Percentiles rank a stretch among this genome's conserved stretches.
These are phyloP conservation scores for Dinoponera quadriceps DNA, from an alignment of 1,140 invertebrate species.

Conservation along the genomic window DNA sequence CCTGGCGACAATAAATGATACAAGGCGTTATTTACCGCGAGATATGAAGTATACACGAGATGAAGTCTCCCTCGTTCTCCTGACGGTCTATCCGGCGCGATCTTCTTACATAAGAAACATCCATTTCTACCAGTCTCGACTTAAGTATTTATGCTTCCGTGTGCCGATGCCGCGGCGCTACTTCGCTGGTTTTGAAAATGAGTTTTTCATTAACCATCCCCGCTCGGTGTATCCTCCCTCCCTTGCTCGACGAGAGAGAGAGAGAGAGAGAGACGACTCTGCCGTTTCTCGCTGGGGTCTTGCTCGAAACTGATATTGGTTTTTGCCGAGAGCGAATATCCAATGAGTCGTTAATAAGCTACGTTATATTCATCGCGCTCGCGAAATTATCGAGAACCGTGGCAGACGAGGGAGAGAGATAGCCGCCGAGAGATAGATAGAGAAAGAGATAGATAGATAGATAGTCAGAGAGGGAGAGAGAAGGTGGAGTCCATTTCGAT, in stretches of 20 bases:
- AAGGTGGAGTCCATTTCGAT: background rate
- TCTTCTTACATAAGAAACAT: slow-evolving; percentile 56
- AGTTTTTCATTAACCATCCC: slow-evolving; percentile 61
- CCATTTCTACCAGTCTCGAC: slow-evolving; percentile 45
- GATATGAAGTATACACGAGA: slow-evolving; percentile 73
- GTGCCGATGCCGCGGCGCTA: slow-evolving; percentile 5
- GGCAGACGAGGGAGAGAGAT: background rate
- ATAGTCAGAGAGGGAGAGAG: slow-evolving; percentile 4
- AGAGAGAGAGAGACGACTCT: background rate
- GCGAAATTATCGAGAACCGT: slow-evolving; percentile 21
- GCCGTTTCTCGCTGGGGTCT: background rate
- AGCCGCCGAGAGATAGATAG: background rate
- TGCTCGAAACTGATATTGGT: slow-evolving; percentile 19
- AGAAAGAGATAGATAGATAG: background rate
- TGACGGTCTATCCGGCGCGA: background rate
- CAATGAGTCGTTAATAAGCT: slow-evolving; percentile 17
- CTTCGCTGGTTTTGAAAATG: slow-evolving; percentile 55
- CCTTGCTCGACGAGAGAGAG: too few species aligned
- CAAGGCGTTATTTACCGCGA: slow-evolving; percentile 71
- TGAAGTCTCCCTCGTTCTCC: slow-evolving; percentile 39
- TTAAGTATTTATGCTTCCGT: slow-evolving; percentile 67
- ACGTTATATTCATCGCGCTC: slow-evolving; percentile 7
- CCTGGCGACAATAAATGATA: slow-evolving; percentile 72
- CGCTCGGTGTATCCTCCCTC: background rate
- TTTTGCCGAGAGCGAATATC: background rate